These are phyloP conservation scores for Aphidius colemani DNA, from an alignment of 2,888 invertebrate genomes.

Conservation along the genomic window DNA sequence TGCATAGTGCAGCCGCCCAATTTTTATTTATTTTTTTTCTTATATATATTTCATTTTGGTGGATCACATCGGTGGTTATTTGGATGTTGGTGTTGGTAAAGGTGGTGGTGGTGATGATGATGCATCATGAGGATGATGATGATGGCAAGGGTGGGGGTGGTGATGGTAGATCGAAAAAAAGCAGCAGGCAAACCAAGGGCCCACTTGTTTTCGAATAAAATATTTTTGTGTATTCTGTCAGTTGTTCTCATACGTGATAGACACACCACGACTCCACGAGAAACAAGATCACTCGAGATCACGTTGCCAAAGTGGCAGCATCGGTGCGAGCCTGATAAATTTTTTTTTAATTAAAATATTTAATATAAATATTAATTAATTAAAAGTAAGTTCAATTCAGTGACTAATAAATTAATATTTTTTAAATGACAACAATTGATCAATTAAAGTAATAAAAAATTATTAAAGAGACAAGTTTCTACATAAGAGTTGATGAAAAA, in stretches of 20 bases:
- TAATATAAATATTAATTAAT: too few relatives aligned
- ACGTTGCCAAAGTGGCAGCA: slow-evolving; percentile 54
- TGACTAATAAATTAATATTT: too few relatives aligned
- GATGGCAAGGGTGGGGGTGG: slow-evolving; percentile 39
- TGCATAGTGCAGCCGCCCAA: too few relatives aligned
- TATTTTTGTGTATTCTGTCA: too few relatives aligned
- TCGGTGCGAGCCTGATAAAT: slow-evolving; percentile 31
- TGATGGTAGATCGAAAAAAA: slow-evolving; percentile 35
- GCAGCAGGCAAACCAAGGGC: slow-evolving; percentile 28
- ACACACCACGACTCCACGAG: slow-evolving; percentile 30
- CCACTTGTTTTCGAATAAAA: slow-evolving; percentile 46
- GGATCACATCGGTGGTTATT: neutral
- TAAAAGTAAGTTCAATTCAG: too few relatives aligned
- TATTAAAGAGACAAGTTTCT: neutral
- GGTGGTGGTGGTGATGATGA: slow-evolving; percentile 10
- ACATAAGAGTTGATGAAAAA: neutral
- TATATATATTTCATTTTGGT: too few relatives aligned
- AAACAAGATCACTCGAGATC: slow-evolving; percentile 51
- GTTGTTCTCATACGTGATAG: too few relatives aligned
- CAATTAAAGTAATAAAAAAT: neutral
- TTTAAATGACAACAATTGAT: too few relatives aligned
- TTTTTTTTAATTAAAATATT: neutral
- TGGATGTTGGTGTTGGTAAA: neutral
- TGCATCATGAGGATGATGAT: slow-evolving; percentile 17
- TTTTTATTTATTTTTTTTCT: too few relatives aligned